Evolutionary conservation across 2,113 vertebrate genomes (phyloP), one percentile per base, ranked within the genome.

Genomic region (Oreochromis tanganicae): DNA sequence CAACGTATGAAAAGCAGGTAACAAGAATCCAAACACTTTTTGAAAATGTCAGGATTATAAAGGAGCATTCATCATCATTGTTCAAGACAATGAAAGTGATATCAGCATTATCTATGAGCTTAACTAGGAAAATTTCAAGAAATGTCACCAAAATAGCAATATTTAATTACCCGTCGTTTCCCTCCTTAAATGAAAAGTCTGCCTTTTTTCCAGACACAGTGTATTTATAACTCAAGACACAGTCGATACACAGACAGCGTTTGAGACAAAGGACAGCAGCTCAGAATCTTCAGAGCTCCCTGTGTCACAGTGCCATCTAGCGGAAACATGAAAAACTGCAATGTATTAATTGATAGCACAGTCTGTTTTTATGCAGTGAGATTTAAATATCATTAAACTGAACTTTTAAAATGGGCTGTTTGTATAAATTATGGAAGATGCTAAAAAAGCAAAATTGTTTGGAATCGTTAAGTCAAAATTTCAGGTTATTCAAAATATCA

Each of bases 291-390:
- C 24, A 46, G 75, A 12, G 82, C 24, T 16, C 27, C 13, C 29
- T 63, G 83, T 94, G 88, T 94, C 86, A 94, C 88, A 94, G 91
- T 84, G 94, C 93, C 95, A 95, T 84, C 95, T 95, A 94, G 91
- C 84, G 9, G 48, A 7, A 9, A 9, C n/a, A 24, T 41, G 2
- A 36, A 75, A 48, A 90, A 85, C 24, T 81, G 13, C 2, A 56
- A 12, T 19, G 46, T 34, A 48, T 41, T 34, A 17, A 46, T 32
- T 13, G 83, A 7, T 29, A 32, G 16, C 17, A 27, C 14, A 3
- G 12, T 63, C 55, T 46, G 9, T 57, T 73, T 73, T 34, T 43
- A 12, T 17, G 7, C 8, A 71, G 8, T 55, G 43, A 56, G 41
- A 17, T n/a, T 54, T 8, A 81, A 36, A 46, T 29, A 75, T 55